Evolutionary conservation across 2,113 vertebrate species (phyloP), one percentile per base, ranked within the genome.

Genomic region (Dinomys branickii): DNA sequence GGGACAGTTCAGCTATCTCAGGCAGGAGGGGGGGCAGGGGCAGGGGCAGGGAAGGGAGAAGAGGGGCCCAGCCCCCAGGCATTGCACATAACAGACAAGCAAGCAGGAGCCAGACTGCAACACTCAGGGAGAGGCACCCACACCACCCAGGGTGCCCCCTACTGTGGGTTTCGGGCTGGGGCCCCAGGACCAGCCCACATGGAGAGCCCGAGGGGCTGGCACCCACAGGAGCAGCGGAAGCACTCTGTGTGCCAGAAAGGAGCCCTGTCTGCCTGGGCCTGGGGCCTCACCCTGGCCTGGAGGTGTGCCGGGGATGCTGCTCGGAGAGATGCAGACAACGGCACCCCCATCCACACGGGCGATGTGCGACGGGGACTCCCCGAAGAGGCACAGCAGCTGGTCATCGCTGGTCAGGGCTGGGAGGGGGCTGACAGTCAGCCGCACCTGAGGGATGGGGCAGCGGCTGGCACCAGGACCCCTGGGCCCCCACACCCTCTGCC

Each of bases 371-470:
- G 93, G 84, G 0, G 94, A 97, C 47, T 97, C 97, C 8, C 98
- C 98, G 24, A 99, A 99, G 0, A 97, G 96, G 85, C 99, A 99
- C 8, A 85, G 97, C 81, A 99, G 85, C 2, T 81, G 1, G 3
- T 99, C 99, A 12, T 85, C 86, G 1, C 61, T 28, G 0, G 92
- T 95, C 97, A 99, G 96, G 69, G 96, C 6, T 19, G 99, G 99
- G 22, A 99, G 90, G 0, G 98, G 99, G 28, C 97, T 98, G 95
- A 99, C 92, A 4, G 97, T 98, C 97, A 99, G 98, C 89, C n/a
- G 54, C 0, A 94, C 92, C 92, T 94, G 77, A 13, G 7, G 54
- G 61, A 69, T 5, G 6, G 85, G 41, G 44, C 13, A 50, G 17
- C 3, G 11, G 38, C 41, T 92, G 5, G 26, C 33, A 58, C 14